Conservation (phyloP, 2,888 invertebrate genomes). For the Sinhomidia bicolor region DNA sequence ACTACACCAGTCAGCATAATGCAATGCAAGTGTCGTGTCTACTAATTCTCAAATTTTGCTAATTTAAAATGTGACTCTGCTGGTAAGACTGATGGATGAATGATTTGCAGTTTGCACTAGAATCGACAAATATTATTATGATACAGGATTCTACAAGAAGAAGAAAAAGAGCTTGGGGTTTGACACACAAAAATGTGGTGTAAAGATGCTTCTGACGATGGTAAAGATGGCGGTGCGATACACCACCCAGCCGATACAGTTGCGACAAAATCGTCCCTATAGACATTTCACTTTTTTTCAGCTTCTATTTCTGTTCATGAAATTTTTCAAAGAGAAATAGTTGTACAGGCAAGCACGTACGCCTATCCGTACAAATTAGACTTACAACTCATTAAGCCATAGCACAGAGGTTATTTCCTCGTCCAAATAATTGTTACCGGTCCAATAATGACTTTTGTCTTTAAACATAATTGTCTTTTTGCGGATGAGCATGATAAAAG, state of each 20-base stretch:
- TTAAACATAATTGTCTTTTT: no score
- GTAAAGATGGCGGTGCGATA: not conserved
- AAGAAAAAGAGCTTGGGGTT: not conserved
- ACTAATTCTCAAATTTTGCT: not conserved
- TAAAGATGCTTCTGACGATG: not conserved
- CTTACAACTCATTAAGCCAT: no score
- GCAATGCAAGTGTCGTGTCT: not conserved
- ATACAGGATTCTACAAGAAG: not conserved
- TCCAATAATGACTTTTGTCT: no score
- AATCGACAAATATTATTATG: no score
- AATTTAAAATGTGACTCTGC: not conserved
- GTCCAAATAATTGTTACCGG: no score
- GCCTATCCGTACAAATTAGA: no score
- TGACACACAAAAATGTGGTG: not conserved
- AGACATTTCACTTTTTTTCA: not conserved
- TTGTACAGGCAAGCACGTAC: no score
- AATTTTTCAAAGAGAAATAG: no score
- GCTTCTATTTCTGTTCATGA: not conserved
- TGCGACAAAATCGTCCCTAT: not conserved
- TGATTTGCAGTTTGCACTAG: not conserved
- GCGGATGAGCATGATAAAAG: no score
- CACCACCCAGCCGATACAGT: not conserved
- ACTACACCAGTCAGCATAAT: not conserved
- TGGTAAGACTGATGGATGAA: conserved; percentile 47
- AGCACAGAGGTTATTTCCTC: no score